Evolutionary conservation across 2,113 vertebrate genomes (phyloP).

Genomic region (Seriola aureovittata): DNA sequence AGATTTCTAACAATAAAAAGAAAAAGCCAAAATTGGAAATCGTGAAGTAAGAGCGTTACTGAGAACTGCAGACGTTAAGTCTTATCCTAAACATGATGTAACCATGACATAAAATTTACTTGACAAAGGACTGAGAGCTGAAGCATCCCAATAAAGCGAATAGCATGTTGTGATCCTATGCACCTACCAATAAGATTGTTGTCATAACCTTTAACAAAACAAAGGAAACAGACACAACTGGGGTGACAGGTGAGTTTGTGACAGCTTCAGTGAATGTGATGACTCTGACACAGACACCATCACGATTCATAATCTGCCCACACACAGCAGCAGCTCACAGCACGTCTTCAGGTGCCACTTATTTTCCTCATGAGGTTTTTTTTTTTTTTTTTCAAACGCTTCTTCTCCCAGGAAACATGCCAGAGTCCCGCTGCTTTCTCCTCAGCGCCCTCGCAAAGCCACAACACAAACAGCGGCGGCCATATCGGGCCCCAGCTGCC

Average conservation of each 20-base stretch:
- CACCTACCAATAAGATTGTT: neutral
- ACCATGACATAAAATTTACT: neutral
- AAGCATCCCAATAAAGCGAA: too few species aligned
- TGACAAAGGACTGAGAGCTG: neutral
- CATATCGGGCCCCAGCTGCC: conserved; percentile 71
- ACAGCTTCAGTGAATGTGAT: neutral
- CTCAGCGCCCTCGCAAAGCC: conserved; percentile 66
- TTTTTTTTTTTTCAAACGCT: conserved; percentile 1
- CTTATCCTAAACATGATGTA: too few species aligned
- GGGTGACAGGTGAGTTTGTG: neutral
- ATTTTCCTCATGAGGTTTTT: conserved; percentile 1
- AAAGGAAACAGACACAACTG: neutral
- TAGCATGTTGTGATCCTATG: neutral
- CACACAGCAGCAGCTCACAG: conserved; percentile 27
- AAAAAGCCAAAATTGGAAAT: neutral
- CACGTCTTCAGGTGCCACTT: conserved; percentile 26
- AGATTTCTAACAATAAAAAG: neutral
- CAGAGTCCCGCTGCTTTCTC: conserved; percentile 49
- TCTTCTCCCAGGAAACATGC: conserved; percentile 66
- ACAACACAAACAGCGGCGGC: conserved; percentile 76
- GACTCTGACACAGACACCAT: conserved; percentile 6
- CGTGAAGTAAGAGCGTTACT: neutral
- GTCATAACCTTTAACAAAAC: neutral
- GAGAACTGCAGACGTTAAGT: neutral
- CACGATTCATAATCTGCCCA: conserved; percentile 23